Percentiles rank a stretch among this genome's conserved stretches.
Evolutionary conservation across 2,797 vertebrate genomes (phyloP).

Genomic region (Falco rusticolus): DNA sequence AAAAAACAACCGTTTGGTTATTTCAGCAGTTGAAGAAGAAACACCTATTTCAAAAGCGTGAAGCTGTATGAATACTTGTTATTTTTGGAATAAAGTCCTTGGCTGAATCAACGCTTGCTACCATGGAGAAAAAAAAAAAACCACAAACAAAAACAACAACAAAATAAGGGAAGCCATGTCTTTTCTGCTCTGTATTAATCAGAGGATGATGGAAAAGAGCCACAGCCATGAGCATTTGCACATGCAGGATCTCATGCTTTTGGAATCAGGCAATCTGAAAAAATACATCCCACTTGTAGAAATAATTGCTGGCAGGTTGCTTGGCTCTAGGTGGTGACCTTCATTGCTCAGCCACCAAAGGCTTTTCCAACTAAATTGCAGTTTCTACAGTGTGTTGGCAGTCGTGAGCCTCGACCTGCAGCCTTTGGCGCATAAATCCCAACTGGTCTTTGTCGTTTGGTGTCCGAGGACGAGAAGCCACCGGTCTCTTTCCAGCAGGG

Average conservation of each 20-base stretch:
- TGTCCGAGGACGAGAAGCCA: not conserved
- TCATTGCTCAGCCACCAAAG: not conserved
- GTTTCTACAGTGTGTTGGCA: not conserved
- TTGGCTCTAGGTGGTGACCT: fast-evolving
- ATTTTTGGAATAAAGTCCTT: not conserved
- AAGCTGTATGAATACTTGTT: not conserved
- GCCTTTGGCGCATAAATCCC: not conserved
- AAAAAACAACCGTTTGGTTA: not conserved
- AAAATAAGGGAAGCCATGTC: not conserved
- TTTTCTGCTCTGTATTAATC: not conserved
- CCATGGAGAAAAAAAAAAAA: not conserved
- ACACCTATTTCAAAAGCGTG: not conserved
- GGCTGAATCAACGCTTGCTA: not conserved
- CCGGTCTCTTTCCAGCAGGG: not conserved
- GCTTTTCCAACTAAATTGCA: not conserved
- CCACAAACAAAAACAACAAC: too few species aligned
- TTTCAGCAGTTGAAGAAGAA: not conserved
- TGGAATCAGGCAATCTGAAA: not conserved
- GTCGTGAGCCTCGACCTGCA: not conserved
- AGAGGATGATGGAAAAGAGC: not conserved
- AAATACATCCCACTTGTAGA: not conserved
- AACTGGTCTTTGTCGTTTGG: fast-evolving
- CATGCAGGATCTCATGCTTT: not conserved
- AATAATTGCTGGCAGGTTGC: not conserved
- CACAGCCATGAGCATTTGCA: not conserved